Conservation (phyloP, 2,113 vertebrate genomes). For the Clinocottus analis region DNA sequence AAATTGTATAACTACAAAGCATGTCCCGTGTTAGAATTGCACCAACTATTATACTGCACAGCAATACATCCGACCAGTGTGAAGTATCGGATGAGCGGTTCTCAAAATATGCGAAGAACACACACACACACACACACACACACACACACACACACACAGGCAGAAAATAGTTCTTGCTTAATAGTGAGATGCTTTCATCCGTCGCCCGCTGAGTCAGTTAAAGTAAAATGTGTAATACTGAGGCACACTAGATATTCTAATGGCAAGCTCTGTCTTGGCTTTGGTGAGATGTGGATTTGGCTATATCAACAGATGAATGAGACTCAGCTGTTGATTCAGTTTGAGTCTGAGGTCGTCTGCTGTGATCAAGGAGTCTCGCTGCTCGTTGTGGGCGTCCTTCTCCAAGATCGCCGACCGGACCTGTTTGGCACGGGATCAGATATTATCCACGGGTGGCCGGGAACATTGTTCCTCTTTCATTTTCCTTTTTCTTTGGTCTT, state of each 20-base stretch:
- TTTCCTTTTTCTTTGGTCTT: neutral
- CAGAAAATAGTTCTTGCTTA: neutral
- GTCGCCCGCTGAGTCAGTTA: slow-evolving; percentile 11
- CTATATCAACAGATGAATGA: neutral
- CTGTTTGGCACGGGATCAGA: neutral
- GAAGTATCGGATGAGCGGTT: neutral
- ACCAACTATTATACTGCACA: neutral
- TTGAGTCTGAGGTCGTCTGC: neutral
- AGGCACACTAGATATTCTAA: neutral
- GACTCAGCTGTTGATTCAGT: slow-evolving; percentile 3
- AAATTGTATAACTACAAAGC: neutral
- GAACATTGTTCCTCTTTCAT: neutral
- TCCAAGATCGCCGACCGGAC: slow-evolving; percentile 3
- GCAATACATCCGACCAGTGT: neutral
- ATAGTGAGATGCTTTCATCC: slow-evolving; percentile 15
- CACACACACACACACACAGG: neutral
- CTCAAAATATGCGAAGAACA: neutral
- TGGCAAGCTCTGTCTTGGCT: neutral
- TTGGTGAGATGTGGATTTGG: neutral
- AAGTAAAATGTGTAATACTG: neutral
- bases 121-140: neutral
- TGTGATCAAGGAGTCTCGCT: slow-evolving; percentile 35
- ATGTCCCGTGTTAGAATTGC: neutral
- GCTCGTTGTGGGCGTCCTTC: slow-evolving; percentile 5
- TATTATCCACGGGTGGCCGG: slow-evolving; percentile 12